Base-by-base conservation (phyloP, 2,888 invertebrate genomes). In the Xylophagus ater region DNA sequence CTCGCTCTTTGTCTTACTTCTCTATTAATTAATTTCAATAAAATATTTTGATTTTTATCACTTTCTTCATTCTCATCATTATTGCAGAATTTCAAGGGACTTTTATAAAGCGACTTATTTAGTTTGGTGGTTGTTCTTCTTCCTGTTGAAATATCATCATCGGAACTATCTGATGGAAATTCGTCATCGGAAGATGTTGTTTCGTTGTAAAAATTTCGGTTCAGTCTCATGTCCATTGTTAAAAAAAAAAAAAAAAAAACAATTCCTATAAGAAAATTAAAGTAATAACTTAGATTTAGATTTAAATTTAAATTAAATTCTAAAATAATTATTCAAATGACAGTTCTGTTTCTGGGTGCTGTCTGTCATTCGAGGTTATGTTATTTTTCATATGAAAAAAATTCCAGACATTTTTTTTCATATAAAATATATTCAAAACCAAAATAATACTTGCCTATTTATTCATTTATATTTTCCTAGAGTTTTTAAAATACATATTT, bases 1-100 rank as follows among this genome's bases (percentile, higher is more conserved):
- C 37, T 33, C 46, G 60, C 67, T n/a, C n/a, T n/a, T n/a, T n/a
- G n/a, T n/a, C n/a, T 66, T 60, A 75, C 76, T 71, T 76, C 74
- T 57, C 76, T 67, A 55, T 72, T 72, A 53, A 72, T 69, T 53
- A 76, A 62, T 63, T 75, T 76, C 64, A 42, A 31, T 59, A 65
- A 42, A 58, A 52, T 47, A 65, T 57, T 52, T 59, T 55, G 43
- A 51, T 54, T 47, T 57, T 41, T 34, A 13, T 13, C 34, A 9
- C 17, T 25, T 10, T 21, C 31, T 12, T 15, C 37, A n/a, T 34
- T 35, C 4, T 30, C 15, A 24, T 29, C 25, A n/a, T 33, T 21
- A 25, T 24, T 15, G 23, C 24, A 4, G 18, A 7, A 7, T 14
- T 21, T 21, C 2, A 7, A 10, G 18, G 24, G 12, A 21, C n/a